Conservation (phyloP, 2,888 invertebrate genomes). For the Tanaodytes sp. region DNA sequence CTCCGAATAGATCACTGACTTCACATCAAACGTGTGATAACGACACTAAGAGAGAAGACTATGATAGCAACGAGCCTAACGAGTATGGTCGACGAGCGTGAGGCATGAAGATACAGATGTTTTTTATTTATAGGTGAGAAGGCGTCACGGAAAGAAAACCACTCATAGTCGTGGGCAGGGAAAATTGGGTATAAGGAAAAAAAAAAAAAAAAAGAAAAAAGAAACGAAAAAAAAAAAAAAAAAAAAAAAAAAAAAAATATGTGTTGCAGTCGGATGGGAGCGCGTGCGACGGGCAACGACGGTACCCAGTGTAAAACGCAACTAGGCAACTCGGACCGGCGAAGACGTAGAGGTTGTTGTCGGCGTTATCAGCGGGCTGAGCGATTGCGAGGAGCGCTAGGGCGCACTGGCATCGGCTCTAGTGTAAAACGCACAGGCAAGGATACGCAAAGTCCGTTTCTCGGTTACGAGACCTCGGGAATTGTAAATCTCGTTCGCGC, state of each 20-base stretch:
- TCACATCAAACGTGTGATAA: too few species aligned
- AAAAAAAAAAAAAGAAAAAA: constrained; percentile 12
- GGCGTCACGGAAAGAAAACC: background rate
- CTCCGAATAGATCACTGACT: too few species aligned
- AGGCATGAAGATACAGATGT: too few species aligned
- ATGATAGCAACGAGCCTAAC: too few species aligned
- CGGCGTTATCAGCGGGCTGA: constrained; percentile 36
- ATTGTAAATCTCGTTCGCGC: constrained; percentile 29
- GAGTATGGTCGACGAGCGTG: too few species aligned
- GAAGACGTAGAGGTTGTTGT: constrained; percentile 28
- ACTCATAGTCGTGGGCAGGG: too few species aligned
- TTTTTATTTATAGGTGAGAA: too few species aligned
- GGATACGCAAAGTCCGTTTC: constrained; percentile 52
- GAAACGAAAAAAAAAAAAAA: too few species aligned
- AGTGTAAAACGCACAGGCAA: constrained; percentile 36
- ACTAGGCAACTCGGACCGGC: constrained; percentile 3
- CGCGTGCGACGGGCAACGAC: constrained; percentile 17
- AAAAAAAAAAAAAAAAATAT: background rate
- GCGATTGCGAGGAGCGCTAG: constrained; percentile 43
- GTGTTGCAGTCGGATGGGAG: background rate
- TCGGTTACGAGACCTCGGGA: constrained; percentile 39
- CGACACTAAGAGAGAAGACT: too few species aligned
- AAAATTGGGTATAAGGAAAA: too few species aligned
- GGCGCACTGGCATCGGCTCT: constrained; percentile 38
- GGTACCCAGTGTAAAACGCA: constrained; percentile 37